Base-by-base conservation (phyloP, 2,797 vertebrate genomes). In the Taeniopygia guttata region DNA sequence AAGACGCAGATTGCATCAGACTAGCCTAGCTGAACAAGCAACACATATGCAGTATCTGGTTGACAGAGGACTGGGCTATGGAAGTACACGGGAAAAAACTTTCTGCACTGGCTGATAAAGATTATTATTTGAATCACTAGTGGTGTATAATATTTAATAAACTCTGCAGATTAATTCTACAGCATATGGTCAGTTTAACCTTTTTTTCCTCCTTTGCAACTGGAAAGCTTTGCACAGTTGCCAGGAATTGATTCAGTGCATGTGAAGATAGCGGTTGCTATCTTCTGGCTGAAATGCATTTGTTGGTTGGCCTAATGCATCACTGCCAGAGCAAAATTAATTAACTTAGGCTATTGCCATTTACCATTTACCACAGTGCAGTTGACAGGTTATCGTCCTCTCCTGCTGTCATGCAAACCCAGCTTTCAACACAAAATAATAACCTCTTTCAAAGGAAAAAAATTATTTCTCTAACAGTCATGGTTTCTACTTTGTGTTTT, bases 251-350 rank as follows among this genome's bases (percentile, higher is more conserved):
- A 20, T 75, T 68, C 15, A 14, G 20, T 45, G 63, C 27, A 3
- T 1, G 18, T 40, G 55, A 64, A 69, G n/a, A n/a, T n/a, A n/a
- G 25, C 36, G 38, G 7, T 72, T 2, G 3, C 42, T 72, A 0
- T 32, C 7, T 10, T 34, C 13, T 7, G 21, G 36, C 68, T 52
- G 82, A 46, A 43, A 40, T 3, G 30, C 43, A 22, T 22, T 17
- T 32, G 12, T 18, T 45, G n/a, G 12, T 18, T 45, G n/a, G 13
- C 49, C 55, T 40, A 38, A 38, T 38, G 22, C 43, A 10, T 27
- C 43, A 20, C 32, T 5, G 1, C 38, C 1, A 0, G 7, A 34
- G 26, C 38, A 77, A 52, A 40, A 30, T 3, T 14, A 30, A 14
- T 40, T 32, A 23, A n/a, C 6, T 48, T 13, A 2, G 23, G 34